Conservation (phyloP, 2,797 vertebrate genomes). For the Cygnus olor region DNA sequence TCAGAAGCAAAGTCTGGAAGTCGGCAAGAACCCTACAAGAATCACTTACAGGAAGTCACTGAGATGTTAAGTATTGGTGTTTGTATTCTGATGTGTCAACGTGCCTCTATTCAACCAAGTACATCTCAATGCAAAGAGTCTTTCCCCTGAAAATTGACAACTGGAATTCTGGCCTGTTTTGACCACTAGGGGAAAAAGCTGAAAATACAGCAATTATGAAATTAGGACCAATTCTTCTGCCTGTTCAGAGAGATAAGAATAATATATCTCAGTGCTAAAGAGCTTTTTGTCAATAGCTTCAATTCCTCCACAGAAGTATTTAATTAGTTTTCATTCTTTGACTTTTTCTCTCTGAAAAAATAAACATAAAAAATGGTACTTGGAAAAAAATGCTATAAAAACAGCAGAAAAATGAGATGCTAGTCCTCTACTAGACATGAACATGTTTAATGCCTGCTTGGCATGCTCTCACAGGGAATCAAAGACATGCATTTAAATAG, state of each 20-base stretch:
- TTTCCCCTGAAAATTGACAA: neutral
- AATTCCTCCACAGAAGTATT: neutral
- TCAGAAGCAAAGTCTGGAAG: neutral
- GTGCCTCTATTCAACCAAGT: neutral
- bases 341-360: neutral
- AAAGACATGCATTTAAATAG: neutral
- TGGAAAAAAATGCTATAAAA: neutral
- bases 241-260: neutral
- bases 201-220: neutral
- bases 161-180: neutral
- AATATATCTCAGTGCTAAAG: neutral
- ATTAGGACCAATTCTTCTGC: neutral
- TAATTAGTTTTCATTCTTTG: neutral
- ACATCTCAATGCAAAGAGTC: neutral
- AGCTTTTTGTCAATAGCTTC: neutral
- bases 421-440: neutral
- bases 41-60: neutral
- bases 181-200: neutral
- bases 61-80: neutral
- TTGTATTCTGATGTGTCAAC: neutral
- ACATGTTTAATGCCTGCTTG: neutral
- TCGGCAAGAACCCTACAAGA: neutral
- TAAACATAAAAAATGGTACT: neutral
- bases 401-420: neutral
- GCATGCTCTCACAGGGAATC: neutral